phyloP scores from a whole-genome alignment of 2,888 invertebrate species.

The Hecatera dysodea region DNA sequence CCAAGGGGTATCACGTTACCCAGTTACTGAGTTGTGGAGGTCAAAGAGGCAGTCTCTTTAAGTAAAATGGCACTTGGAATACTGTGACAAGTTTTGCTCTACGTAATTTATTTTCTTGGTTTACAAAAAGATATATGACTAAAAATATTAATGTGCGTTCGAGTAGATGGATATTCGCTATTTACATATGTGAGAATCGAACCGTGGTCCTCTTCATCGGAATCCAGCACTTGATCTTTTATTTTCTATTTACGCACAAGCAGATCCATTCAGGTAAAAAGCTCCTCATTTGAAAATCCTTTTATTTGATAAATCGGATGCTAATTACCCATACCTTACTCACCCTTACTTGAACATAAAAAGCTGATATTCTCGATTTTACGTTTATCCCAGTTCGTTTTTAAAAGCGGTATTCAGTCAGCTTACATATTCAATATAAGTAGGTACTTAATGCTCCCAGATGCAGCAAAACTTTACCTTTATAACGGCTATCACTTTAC shows the following conservation, averaged over 20 bases:
- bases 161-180: not conserved
- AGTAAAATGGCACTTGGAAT: too few species aligned
- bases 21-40: too few species aligned
- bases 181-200: too few species aligned
- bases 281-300: conserved; percentile 1
- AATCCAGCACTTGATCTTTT: not conserved
- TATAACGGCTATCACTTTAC: conserved; percentile 17
- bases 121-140: too few species aligned
- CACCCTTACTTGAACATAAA: conserved; percentile 16
- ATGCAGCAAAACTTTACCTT: conserved; percentile 27
- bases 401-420: conserved; percentile 30
- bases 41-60: too few species aligned
- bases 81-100: too few species aligned
- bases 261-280: not conserved
- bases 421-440: conserved; percentile 12
- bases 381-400: conserved; percentile 21
- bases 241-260: conserved; percentile 7
- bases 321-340: conserved; percentile 39
- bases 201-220: not conserved
- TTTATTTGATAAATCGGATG: conserved; percentile 19
- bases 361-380: conserved; percentile 1
- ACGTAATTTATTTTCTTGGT: too few species aligned
- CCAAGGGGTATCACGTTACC: too few species aligned
- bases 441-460: conserved; percentile 22
- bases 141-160: not conserved